Base-by-base conservation (phyloP, 1,140 invertebrate genomes). In the Aethina tumida region DNA sequence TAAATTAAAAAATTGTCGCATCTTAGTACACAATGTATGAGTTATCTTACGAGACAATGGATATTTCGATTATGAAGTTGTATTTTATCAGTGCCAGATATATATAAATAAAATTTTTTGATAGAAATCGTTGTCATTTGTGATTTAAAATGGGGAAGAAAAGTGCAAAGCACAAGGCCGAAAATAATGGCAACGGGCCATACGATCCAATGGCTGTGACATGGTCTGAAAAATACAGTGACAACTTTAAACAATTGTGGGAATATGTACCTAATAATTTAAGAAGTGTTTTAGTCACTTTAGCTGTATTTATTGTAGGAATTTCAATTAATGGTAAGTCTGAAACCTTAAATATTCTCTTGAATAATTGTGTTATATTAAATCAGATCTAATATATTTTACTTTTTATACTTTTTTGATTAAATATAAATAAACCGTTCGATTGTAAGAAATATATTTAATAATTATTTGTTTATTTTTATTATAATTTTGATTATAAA, bases 271-370 rank as follows among this genome's bases (percentile, higher is more conserved):
- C 68, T 4, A 53, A 52, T 16, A 57, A 53, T 30, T 9, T 65
- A 2, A 58, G 57, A 5, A 54, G 62, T 19, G 39, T 59, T 17
- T 47, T 67, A 9, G 65, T 57, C 4, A 63, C 63, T 5, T 27
- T 62, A 5, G 63, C 63, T 5, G 59, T 70, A 36, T 69, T 70
- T 41, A 29, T 63, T 8, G 33, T 70, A 4, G 69, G 68, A 35
- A 49, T 66, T 15, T 65, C 63, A 1, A 62, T 69, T n/a, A 60
- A 64, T 58, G 69, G 69, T 70, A 53, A 53, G 53, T 5, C 13
- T n/a, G 5, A 35, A 10, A n/a, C n/a, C n/a, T n/a, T n/a, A n/a
- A n/a, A n/a, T n/a, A n/a, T n/a, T n/a, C n/a, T n/a, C n/a, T n/a
- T n/a, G n/a, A n/a, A n/a, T n/a, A n/a, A n/a, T n/a, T n/a, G n/a